Evolutionary conservation across 2,113 vertebrate species (phyloP), one percentile per base, ranked within the genome.

Genomic region (Heterotis niloticus): DNA sequence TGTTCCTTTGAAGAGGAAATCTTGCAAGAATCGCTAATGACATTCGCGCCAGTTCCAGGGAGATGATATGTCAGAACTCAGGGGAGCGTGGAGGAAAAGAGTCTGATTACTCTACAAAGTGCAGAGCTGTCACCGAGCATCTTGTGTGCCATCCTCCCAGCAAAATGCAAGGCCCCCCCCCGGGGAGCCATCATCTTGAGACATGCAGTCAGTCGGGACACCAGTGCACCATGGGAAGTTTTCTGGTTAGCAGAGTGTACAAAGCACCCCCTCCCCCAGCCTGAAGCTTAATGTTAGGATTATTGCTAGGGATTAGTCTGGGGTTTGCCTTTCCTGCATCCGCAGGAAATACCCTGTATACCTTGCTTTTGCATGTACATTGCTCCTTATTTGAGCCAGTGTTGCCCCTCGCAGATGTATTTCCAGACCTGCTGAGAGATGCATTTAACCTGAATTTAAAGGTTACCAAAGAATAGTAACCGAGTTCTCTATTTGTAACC

Each of bases 111-210:
- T 64, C 76, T 83, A 81, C 80, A 78, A 86, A 84, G 82, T 84
- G 57, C 86, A 85, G 65, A 86, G 85, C 83, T 85, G 85, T 86
- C 88, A 83, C 68, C 86, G 84, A 87, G 70, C 81, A 82, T 82
- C 79, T 82, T 67, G 84, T 79, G 60, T 20, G 56, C 79, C 75
- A 62, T 70, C 76, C 57, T 72, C 66, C n/a, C 79, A 62, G 65
- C n/a, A 69, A 14, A 23, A 34, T 78, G 16, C 34, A 70, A 29
- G 24, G 75, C 81, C 83, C 51, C 77, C 81, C 83, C 51, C 23
- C 26, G 34, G 83, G 85, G 62, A 70, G 69, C 51, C 34, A 70
- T 23, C 60, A 64, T 76, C 79, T 65, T 29, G 60, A 28, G 79
- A 73, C 57, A 16, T 83, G 10, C 73, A 76, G 77, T 34, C 14